Base-by-base conservation (phyloP, 1,140 invertebrate genomes). In the Meteorus sp. region DNA sequence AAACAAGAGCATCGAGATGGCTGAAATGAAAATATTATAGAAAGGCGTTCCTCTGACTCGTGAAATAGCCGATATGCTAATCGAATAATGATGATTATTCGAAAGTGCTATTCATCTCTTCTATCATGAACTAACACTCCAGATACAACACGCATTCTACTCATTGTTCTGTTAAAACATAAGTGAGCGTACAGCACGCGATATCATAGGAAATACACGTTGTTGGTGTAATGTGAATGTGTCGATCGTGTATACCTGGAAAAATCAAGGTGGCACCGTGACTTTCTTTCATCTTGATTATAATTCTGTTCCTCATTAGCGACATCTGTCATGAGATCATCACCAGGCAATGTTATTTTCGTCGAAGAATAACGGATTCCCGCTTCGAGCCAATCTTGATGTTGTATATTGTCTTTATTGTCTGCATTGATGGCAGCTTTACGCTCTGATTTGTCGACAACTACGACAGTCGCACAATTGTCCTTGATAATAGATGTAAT, bases 311-410 rank as follows among this genome's bases (percentile, higher is more conserved):
- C 44, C 22, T 56, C 13, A 35, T 17, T 19, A 20, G 48, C 9
- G 17, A 70, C 69, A 47, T 67, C 63, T 41, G 54, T 58, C 41
- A 41, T 60, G 29, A 35, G 25, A 7, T 70, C 70, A 35, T 73
- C 73, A 3, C 69, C 77, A 8, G 73, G 69, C 23, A 78, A 60
- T 15, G 75, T 77, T 54, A 79, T 80, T 59, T 76, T 69, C 27
- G 78, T 79, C 43, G 78, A 79, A 9, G 78, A 78, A 61, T 80
- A 79, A 56, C 64, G 70, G 15, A 80, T 63, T 8, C 77, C 78
- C 25, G 77, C 77, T 35, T 79, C 78, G 5, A 78, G 66, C 78
- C 78, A 80, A 35, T 79, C 76, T 58, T 76, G 73, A 23, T 73
- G 72, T 23, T 74, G 68, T 29, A 79, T 80, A 50, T 78, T 80